Evolutionary conservation across 2,797 vertebrate species (phyloP).

Genomic region (Malacoraja senta): DNA sequence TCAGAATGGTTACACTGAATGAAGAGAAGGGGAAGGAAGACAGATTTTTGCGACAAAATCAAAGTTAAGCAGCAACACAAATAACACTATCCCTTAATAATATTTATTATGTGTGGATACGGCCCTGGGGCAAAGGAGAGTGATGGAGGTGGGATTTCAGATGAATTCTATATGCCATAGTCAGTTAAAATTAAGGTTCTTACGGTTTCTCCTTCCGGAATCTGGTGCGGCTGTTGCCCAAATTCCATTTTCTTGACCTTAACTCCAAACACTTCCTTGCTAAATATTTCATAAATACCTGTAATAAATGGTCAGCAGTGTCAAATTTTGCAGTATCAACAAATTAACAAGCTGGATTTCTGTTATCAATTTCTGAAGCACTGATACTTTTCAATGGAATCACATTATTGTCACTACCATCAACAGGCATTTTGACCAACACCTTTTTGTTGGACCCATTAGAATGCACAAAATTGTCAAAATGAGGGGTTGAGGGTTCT

Average conservation of each 20-base stretch:
- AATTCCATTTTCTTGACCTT: slow-evolving; percentile 90
- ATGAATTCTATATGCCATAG: background rate
- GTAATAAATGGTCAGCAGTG: slow-evolving; percentile 43
- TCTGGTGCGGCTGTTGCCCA: slow-evolving; percentile 88
- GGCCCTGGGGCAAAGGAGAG: background rate
- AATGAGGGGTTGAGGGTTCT: background rate
- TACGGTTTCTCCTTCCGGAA: slow-evolving; percentile 92
- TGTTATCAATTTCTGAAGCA: background rate
- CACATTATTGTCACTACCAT: background rate
- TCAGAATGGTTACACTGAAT: background rate
- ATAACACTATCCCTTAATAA: background rate
- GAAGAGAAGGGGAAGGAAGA: background rate
- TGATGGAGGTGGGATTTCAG: background rate
- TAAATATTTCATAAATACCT: slow-evolving; percentile 99
- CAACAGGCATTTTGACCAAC: background rate
- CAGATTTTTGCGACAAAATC: background rate
- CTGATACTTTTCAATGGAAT: background rate
- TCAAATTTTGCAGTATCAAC: background rate
- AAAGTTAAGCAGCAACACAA: background rate
- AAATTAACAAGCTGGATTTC: background rate
- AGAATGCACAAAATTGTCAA: background rate
- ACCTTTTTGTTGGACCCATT: background rate
- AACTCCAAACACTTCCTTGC: slow-evolving; percentile 92
- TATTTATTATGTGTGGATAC: background rate
- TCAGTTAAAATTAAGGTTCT: slow-evolving; percentile 48